Percentiles rank a stretch among this genome's conserved stretches.
These are phyloP conservation scores for Drosophila neocordata DNA, from an alignment of 1,140 invertebrate genomes.

Conservation along the genomic window DNA sequence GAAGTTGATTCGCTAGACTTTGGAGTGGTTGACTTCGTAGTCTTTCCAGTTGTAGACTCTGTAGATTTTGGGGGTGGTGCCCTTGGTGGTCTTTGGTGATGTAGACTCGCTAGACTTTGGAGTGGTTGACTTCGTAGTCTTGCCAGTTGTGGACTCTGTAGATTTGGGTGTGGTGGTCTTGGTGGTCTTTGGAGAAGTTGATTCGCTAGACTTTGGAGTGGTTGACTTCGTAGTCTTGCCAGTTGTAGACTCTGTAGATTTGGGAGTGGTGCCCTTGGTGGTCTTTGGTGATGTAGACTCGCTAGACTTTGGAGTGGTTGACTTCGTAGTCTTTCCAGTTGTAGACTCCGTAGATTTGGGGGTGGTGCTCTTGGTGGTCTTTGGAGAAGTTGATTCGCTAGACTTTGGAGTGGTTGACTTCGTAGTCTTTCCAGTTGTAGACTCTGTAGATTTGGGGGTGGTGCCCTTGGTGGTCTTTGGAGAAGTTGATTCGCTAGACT, in stretches of 20 bases:
- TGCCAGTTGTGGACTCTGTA: neutral
- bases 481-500: neutral
- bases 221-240: neutral
- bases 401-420: slow-evolving; percentile 5
- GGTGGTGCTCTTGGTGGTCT: neutral
- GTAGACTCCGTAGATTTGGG: neutral
- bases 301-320: neutral
- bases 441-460: neutral
- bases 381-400: neutral
- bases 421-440: neutral
- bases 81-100: neutral
- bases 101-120: neutral
- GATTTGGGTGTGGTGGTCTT: neutral
- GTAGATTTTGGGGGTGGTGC: slow-evolving; percentile 14
- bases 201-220: neutral
- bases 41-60: neutral
- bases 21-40: neutral
- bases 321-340: neutral
- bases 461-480: neutral
- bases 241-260: slow-evolving; percentile 3
- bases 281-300: slow-evolving; percentile 3
- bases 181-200: neutral
- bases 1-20: slow-evolving; percentile 8
- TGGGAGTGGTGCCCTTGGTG: slow-evolving; percentile 3
- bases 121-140: neutral